phyloP scores from a whole-genome alignment of 2,888 invertebrate genomes.

The Augiades crinisus region DNA sequence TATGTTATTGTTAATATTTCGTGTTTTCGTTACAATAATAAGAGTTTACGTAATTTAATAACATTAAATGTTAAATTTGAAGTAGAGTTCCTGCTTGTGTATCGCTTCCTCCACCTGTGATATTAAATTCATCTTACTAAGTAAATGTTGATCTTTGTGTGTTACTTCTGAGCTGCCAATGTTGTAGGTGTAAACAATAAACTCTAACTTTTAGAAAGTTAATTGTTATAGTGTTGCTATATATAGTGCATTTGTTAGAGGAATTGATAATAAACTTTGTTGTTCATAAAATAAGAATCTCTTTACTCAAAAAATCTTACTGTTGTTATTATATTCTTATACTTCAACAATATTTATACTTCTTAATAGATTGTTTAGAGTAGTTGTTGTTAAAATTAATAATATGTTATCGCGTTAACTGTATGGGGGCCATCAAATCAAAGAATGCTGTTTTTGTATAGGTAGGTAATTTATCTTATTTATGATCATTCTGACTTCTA shows the following conservation, averaged over 20 bases:
- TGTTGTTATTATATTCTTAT: constrained; percentile 36
- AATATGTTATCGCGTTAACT: constrained; percentile 51
- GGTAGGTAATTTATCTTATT: constrained; percentile 45
- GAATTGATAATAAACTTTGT: constrained; percentile 37
- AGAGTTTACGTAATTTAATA: constrained; percentile 17
- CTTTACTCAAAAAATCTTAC: constrained; percentile 41
- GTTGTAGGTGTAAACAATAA: constrained; percentile 42
- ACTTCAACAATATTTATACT: constrained; percentile 24
- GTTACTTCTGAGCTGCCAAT: constrained; percentile 58
- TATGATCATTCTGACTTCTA: neutral
- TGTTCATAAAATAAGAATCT: constrained; percentile 32
- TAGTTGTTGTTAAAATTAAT: constrained; percentile 25
- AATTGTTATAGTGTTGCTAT: constrained; percentile 46
- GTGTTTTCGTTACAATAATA: constrained; percentile 46
- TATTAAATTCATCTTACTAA: constrained; percentile 58
- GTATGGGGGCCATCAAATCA: constrained; percentile 76
- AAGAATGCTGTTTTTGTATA: constrained; percentile 61
- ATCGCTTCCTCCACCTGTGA: constrained; percentile 77
- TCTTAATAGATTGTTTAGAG: constrained; percentile 21
- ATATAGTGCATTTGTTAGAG: constrained; percentile 40
- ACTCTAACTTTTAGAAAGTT: constrained; percentile 56
- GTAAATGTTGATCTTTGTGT: constrained; percentile 53
- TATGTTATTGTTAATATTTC: constrained; percentile 47
- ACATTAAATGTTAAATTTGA: constrained; percentile 47
- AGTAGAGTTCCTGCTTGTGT: constrained; percentile 75